Evolutionary conservation across 2,888 invertebrate genomes (phyloP), one percentile per base, ranked within the genome.

Genomic region (Epinotia ramella): DNA sequence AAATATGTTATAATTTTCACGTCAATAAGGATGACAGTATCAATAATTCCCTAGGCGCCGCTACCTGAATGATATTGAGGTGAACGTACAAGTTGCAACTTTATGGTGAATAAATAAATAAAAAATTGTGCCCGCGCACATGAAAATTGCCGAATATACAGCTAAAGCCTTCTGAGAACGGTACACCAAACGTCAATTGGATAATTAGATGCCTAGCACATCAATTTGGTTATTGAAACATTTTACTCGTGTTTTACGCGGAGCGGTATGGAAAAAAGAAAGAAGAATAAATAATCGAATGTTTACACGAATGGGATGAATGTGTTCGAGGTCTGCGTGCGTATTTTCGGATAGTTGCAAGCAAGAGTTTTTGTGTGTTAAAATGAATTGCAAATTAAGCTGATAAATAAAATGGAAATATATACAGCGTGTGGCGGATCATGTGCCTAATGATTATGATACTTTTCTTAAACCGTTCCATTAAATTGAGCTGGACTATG

Each of bases 21-120:
- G 13, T 49, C 49, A 49, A 16, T 49, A 49, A 49, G 13, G 49
- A 12, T 16, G 49, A 49, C 16, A 6, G 6, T 16, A 49, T 16
- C 49, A 4, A 16, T 49, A 49, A 49, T 49, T 16, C 16, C 11
- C n/a, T 11, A 20, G 7, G n/a, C 3, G 3, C 12, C 4, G 28
- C 33, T 33, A 33, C 59, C n/a, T 7, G 7, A 33, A 33, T 28
- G 9, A 60, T 13, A 60, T 28, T 28, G 1, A 33, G 40, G 40
- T 40, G n/a, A 40, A n/a, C 62, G 28, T 62, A n/a, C 9, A 62
- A 63, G 40, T 40, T 40, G 18, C 62, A 63, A 63, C 33, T 63
- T 63, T 63, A 63, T 63, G n/a, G 11, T 11, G 40, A 40, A 63
- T 40, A 40, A 63, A 40, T 9, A 63, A 63, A 63, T n/a, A 63